Base-by-base conservation (phyloP, 2,113 vertebrate species). In the Tragelaphus imberbis region DNA sequence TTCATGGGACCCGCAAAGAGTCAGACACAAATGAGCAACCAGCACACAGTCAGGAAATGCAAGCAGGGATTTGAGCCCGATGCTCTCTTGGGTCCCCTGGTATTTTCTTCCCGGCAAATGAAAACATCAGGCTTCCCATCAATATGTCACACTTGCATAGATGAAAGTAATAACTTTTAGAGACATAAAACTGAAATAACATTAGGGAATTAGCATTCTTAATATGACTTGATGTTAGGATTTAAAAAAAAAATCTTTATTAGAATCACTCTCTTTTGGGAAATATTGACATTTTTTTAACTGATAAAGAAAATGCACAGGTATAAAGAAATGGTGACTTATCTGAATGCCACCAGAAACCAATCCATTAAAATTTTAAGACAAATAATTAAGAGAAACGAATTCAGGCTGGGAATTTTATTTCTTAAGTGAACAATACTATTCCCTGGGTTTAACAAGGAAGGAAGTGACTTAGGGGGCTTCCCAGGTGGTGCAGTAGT, bases 211-310 rank as follows among this genome's bases (percentile, higher is more conserved):
- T 97, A 84, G 49, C n/a, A 27, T 84, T 97, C 91, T 94, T 96
- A 92, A 84, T 88, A n/a, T n/a, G 21, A 55, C 49, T 47, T 56
- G 30, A 36, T 96, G 84, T 56, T 85, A 56, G 59, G 19, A 84
- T 53, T 90, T 1, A 63, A 75, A 81, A 14, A 25, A 84, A 65
- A 36, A 58, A 13, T 75, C 71, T 97, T 93, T 59, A 93, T 97
- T 97, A 88, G 59, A 91, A 91, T 79, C 47, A 82, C 28, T 97
- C 63, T 97, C 61, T 77, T 94, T 81, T 55, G 85, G 80, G 89
- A 91, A 96, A 95, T 94, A 93, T 2, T 88, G 85, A 61, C 92
- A 81, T 88, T 95, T 93, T 68, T 97, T 97, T 49, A 90, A 90
- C 84, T 85, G 55, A 91, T 89, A 82, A 82, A 97, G 59, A 91